A percentile compares a stretch with the other conserved stretches of the same genome.
These are phyloP conservation scores for Tychaedon coryphoeus DNA, from an alignment of 2,113 vertebrate genomes.

Conservation along the genomic window DNA sequence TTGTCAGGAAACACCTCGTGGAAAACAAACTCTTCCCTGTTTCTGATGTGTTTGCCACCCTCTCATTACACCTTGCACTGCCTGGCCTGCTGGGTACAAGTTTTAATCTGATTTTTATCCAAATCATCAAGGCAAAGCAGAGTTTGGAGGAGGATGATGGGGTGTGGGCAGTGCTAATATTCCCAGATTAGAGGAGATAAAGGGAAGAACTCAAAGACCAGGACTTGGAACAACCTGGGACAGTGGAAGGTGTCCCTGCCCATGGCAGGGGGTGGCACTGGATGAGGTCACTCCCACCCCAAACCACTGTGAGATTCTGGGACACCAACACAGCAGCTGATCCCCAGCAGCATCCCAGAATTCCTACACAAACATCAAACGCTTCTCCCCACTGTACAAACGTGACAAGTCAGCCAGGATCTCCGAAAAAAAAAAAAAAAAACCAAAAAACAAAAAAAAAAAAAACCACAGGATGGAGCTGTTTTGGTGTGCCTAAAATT, in stretches of 20 bases:
- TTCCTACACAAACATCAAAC: background rate
- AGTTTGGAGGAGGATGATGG: background rate
- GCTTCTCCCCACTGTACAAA: rapidly evolving
- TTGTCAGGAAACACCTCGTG: rapidly evolving
- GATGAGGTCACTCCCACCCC: background rate
- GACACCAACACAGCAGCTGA: background rate
- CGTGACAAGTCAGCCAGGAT: background rate
- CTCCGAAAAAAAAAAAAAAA: background rate
- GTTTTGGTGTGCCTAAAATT: background rate
- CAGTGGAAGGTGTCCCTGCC: background rate
- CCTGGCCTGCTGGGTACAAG: background rate
- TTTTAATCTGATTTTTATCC: background rate
- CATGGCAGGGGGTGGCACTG: background rate
- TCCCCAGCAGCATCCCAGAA: background rate
- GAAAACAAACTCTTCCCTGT: background rate
- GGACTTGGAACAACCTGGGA: background rate
- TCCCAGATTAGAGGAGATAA: background rate
- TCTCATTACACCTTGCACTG: background rate
- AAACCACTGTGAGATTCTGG: rapidly evolving
- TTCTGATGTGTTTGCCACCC: background rate
- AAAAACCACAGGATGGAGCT: background rate
- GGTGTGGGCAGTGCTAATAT: background rate
- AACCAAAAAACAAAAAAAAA: background rate
- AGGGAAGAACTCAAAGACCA: background rate
- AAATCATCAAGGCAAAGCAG: background rate